Percentiles rank a stretch among this genome's conserved stretches.
phyloP scores from a whole-genome alignment of 2,113 vertebrate species.

The Hydropotes inermis region DNA sequence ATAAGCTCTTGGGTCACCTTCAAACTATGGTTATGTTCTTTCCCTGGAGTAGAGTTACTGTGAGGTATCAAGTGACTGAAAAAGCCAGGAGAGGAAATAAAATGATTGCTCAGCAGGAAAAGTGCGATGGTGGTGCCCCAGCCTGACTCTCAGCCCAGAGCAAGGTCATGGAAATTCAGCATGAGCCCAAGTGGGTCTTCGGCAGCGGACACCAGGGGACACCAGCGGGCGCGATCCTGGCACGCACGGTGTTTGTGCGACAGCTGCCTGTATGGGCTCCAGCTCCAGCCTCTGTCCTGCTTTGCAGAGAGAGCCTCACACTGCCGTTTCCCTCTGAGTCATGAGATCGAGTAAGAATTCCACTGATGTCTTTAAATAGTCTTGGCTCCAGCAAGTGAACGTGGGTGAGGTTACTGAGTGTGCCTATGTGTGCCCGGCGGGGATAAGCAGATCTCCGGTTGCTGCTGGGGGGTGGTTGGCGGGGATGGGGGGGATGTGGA shows the following conservation, averaged over 20 bases:
- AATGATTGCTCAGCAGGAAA: constrained; percentile 34
- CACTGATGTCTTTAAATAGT: constrained; percentile 65
- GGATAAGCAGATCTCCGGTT: not conserved
- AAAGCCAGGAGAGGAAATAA: not conserved
- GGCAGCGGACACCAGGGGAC: not conserved
- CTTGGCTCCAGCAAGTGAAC: not conserved
- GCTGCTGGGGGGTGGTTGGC: not conserved
- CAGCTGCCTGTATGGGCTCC: constrained; percentile 23
- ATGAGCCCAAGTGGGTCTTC: not conserved
- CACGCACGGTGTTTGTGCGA: not conserved
- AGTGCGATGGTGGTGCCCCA: accelerated
- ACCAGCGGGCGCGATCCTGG: not conserved
- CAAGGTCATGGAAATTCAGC: constrained; percentile 48
- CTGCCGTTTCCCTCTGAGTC: constrained; percentile 5
- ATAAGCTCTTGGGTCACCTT: constrained; percentile 63
- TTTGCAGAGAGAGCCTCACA: not conserved
- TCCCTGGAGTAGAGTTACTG: constrained; percentile 41
- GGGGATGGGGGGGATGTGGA: not conserved
- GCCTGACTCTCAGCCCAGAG: not conserved
- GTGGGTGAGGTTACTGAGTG: not conserved
- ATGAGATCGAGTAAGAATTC: constrained; percentile 45
- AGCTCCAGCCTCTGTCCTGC: not conserved
- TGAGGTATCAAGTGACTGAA: constrained; percentile 22
- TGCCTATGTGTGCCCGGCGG: not conserved
- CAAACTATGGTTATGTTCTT: constrained; percentile 36